Base-by-base conservation (phyloP, 2,113 vertebrate species). In the Raja brachyura region DNA sequence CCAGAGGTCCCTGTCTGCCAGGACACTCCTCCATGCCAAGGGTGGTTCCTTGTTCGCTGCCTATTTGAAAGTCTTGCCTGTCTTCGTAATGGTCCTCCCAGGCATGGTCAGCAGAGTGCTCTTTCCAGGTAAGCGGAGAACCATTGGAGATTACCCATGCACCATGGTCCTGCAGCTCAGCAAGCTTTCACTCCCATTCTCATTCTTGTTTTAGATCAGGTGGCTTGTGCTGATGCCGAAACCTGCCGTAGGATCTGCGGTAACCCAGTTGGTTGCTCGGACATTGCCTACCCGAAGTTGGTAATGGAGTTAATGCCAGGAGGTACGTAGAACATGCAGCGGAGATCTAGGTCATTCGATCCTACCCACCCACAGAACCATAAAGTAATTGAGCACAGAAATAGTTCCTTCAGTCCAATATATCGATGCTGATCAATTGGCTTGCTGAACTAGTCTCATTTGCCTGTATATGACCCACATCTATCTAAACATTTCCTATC, bases 41-140 rank as follows among this genome's bases (percentile, higher is more conserved):
- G 98, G 98, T 3, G 98, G 98, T 28, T 98, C 98, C 3, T 95
- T 99, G 94, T 93, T 99, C 95, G 97, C 98, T 0, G 97, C 98
- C 0, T 99, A 98, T 95, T 94, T 99, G 93, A 99, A 99, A 94
- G 94, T 98, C 83, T 94, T 99, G 81, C 98, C 99, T 0, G 97
- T 99, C 93, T 99, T 99, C 93, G 96, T 97, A 93, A 97, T 99
- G 96, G 97, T 99, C 75, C 95, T 99, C 94, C 98, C 99, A 0
- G 99, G 99, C 13, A 99, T 99, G 99, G 97, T 98, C 95, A 99
- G 99, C 96, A 96, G 98, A 59, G 95, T 99, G 93, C 98, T 99
- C n/a, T 99, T 96, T 94, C 96, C 98, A 95, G 98, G 99, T 98
- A 93, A 95, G 96, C 1, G 11, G 14, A 93, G 8, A 48, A 66